These are phyloP conservation scores for Nasonia longicornis DNA, from an alignment of 1,140 invertebrate genomes.

Conservation along the genomic window DNA sequence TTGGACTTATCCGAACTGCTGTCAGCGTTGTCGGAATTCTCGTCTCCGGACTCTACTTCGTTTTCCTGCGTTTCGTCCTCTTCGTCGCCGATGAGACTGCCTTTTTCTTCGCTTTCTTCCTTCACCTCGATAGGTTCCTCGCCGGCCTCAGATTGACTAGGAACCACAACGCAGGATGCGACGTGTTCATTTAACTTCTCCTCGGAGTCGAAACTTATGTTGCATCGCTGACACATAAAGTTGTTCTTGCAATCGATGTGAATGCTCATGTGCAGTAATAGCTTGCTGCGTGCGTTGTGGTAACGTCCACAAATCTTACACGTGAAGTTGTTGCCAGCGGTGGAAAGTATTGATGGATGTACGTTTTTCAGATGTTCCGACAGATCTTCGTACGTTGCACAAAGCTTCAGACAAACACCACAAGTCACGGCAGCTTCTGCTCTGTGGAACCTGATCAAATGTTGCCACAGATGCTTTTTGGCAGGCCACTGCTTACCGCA, in stretches of 20 bases:
- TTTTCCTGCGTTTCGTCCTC: conserved; percentile 47
- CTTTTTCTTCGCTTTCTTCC: conserved; percentile 52
- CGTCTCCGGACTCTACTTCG: conserved; percentile 49
- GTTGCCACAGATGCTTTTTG: conserved; percentile 75
- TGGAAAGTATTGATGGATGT: conserved; percentile 69
- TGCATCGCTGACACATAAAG: conserved; percentile 59
- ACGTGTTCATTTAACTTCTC: conserved; percentile 61
- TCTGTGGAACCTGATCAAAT: conserved; percentile 73
- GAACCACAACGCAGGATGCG: conserved; percentile 54
- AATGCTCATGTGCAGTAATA: conserved; percentile 72
- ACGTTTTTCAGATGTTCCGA: conserved; percentile 70
- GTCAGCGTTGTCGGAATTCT: conserved; percentile 51
- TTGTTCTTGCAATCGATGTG: conserved; percentile 70
- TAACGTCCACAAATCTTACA: conserved; percentile 74
- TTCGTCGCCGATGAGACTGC: conserved; percentile 51
- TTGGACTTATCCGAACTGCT: conserved; percentile 57
- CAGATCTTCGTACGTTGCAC: conserved; percentile 68
- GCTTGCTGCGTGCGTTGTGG: conserved; percentile 73
- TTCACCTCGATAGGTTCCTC: conserved; percentile 54
- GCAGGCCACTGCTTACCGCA: conserved; percentile 75
- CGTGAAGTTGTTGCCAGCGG: conserved; percentile 73
- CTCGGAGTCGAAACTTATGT: conserved; percentile 60
- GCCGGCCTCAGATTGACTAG: conserved; percentile 38
- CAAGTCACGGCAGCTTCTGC: conserved; percentile 72
- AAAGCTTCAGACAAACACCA: conserved; percentile 73